These are phyloP conservation scores for Rhinoraja longicauda DNA, from an alignment of 2,797 vertebrate species.

Conservation along the genomic window DNA sequence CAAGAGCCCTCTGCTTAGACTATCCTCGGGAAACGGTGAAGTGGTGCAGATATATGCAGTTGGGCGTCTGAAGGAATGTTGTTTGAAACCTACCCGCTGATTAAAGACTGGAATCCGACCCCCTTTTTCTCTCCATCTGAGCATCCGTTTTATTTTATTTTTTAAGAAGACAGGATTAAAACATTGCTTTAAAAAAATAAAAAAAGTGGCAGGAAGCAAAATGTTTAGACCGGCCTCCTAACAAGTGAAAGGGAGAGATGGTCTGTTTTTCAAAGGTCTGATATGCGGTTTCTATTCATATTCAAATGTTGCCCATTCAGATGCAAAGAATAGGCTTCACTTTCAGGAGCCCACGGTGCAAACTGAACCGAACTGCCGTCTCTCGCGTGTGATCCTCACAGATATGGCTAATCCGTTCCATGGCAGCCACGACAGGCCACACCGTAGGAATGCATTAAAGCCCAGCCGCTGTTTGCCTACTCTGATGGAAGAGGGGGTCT, in stretches of 20 bases:
- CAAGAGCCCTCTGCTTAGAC: conserved; percentile 55
- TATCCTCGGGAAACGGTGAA: conserved; percentile 61
- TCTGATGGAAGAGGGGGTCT: neutral
- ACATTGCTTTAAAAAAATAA: no score
- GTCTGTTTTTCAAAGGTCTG: conserved; percentile 15
- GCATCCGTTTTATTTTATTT: conserved; percentile 17
- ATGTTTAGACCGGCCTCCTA: conserved; percentile 28
- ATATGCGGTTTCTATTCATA: neutral
- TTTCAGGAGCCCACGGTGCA: neutral
- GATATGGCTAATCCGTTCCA: conserved; percentile 31
- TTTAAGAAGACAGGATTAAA: neutral
- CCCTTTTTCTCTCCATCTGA: neutral
- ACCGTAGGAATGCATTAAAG: conserved; percentile 23
- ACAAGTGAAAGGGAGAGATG: conserved; percentile 5
- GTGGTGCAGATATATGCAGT: conserved; percentile 50
- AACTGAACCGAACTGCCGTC: conserved; percentile 5
- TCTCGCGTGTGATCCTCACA: conserved; percentile 36
- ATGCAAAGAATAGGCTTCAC: conserved; percentile 26
- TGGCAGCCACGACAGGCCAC: neutral
- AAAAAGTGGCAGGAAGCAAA: conserved; percentile 17
- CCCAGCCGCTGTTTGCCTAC: neutral
- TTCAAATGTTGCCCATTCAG: conserved; percentile 37
- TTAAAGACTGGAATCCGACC: neutral
- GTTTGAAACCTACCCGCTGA: conserved; percentile 18
- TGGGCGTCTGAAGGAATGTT: conserved; percentile 22